Base-by-base conservation (phyloP, 1,140 invertebrate species). In the Phymorhynchus buccinoides region DNA sequence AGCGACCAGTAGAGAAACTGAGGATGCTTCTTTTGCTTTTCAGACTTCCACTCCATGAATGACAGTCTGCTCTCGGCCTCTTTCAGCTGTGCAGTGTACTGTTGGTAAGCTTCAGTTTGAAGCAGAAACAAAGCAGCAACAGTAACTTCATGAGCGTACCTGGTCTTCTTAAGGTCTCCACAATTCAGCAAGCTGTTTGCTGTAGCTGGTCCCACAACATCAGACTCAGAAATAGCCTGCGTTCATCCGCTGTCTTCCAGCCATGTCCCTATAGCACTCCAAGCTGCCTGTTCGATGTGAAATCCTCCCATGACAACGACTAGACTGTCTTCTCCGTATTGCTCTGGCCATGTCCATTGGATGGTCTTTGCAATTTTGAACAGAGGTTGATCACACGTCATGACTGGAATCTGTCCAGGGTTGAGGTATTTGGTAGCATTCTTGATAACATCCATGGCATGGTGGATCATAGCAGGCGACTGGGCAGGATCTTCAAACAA, bases 351-450 rank as follows among this genome's bases (percentile, higher is more conserved):
- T 3, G 52, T 71, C 86, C 85, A 90, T 82, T 90, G 90, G 22
- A 90, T 89, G 42, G 86, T 79, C 83, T 89, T 89, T 6, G 78
- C 83, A n/a, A 88, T n/a, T 16, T 79, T 80, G 85, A 39, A 90
- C 1, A 89, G 86, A 35, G 88, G 88, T 68, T 90, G 89, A 71
- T 90, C 89, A 30, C 84, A 39, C 27, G 73, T 56, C 30, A 89
- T 84, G 6, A 89, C 86, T 73, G 88, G 88, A 39, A 84, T 80
- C 79, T 91, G 88, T 1, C 86, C 84, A 66, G 88, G 87, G 77
- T 91, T 91, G 12, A 89, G 68, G 73, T 85, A 83, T 75, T 86
- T 68, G 35, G 80, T 83, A 68, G 85, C 78, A 52, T 78, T 56
- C 52, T 75, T 71, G 18, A 90, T 71, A 14, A 86, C 73, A 56